phyloP scores from a whole-genome alignment of 2,888 invertebrate species.

The Polyommatus icarus region DNA sequence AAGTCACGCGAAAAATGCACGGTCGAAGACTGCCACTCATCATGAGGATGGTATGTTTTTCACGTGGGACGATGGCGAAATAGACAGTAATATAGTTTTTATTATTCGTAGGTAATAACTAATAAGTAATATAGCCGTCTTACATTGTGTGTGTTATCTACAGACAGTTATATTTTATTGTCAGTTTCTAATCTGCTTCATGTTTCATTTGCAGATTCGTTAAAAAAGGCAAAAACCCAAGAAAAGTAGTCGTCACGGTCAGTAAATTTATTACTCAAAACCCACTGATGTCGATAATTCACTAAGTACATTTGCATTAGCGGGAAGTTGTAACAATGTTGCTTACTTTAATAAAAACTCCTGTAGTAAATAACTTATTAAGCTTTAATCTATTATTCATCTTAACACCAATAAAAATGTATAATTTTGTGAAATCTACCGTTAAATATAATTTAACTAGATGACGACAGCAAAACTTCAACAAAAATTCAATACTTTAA shows the following conservation, averaged over 20 bases:
- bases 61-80: no score
- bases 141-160: conserved; percentile 9
- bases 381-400: background rate
- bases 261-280: background rate
- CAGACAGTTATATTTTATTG: conserved; percentile 1
- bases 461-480: no score
- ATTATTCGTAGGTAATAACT: no score
- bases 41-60: no score
- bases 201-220: conserved; percentile 3
- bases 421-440: background rate
- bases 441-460: background rate
- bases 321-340: background rate
- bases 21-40: no score
- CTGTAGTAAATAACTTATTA: background rate
- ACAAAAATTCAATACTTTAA: no score
- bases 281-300: background rate
- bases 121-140: background rate
- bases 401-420: background rate
- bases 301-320: background rate
- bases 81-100: no score
- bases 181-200: conserved; percentile 5
- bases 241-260: background rate
- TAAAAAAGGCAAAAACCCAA: background rate
- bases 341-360: background rate
- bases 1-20: no score